These are phyloP conservation scores for Scophthalmus maximus DNA, from an alignment of 2,113 vertebrate genomes.

Conservation along the genomic window DNA sequence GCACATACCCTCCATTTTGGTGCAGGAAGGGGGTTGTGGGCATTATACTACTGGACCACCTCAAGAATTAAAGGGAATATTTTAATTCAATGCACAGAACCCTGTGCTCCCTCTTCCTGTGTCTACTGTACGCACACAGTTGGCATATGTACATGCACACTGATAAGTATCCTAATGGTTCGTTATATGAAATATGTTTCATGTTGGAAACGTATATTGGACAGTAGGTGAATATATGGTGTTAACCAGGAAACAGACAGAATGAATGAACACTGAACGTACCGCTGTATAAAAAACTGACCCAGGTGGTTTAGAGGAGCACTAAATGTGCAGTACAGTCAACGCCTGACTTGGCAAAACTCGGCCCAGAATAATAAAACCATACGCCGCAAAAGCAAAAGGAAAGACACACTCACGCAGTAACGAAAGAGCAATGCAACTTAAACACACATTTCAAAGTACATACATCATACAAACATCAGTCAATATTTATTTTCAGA, in stretches of 20 bases:
- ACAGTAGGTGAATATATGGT: slow-evolving; percentile 28
- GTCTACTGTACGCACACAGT: slow-evolving; percentile 34
- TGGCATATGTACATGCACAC: slow-evolving; percentile 53
- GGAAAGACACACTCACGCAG: slow-evolving; percentile 4
- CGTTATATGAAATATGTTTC: slow-evolving; percentile 26
- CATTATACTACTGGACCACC: slow-evolving; percentile 29
- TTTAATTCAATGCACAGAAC: slow-evolving; percentile 41
- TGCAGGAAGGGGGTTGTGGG: slow-evolving; percentile 22
- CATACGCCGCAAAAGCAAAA: slow-evolving; percentile 26
- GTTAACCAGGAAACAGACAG: slow-evolving; percentile 16
- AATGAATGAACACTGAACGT: background rate
- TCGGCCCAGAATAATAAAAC: slow-evolving; percentile 15
- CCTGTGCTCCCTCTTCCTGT: slow-evolving; percentile 29
- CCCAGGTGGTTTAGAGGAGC: background rate
- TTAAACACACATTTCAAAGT: too few species aligned
- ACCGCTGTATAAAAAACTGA: background rate
- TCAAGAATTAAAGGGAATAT: slow-evolving; percentile 71
- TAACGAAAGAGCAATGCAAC: slow-evolving; percentile 29
- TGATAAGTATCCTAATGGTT: slow-evolving; percentile 14
- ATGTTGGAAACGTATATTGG: slow-evolving; percentile 28
- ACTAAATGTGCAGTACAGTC: slow-evolving; percentile 1
- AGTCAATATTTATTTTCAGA: slow-evolving; percentile 56
- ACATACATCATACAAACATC: slow-evolving; percentile 29
- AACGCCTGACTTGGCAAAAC: slow-evolving; percentile 24
- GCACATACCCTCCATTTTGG: slow-evolving; percentile 29